Percentiles rank a stretch among this genome's conserved stretches.
Conservation (phyloP, 2,888 invertebrate genomes). For the Panzeria rudis region DNA sequence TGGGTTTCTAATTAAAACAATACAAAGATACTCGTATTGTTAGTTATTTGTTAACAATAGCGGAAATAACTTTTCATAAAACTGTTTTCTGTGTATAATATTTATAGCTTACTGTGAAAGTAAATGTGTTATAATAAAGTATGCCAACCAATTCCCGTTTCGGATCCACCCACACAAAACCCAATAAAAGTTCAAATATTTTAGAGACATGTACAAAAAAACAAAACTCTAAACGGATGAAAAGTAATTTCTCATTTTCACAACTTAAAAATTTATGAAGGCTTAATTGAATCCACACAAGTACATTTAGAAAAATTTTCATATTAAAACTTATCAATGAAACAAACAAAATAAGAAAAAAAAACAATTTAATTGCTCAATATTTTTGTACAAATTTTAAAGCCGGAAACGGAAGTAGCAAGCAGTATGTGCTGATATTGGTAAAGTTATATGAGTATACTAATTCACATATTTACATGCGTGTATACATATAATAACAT, state of each 20-base stretch:
- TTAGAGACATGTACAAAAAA: background rate
- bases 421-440: background rate
- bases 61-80: too few species aligned
- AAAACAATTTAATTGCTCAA: constrained; percentile 26
- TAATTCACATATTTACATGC: background rate
- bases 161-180: too few species aligned
- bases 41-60: too few species aligned
- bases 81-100: too few species aligned
- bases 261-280: constrained; percentile 31
- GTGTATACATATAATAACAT: too few species aligned
- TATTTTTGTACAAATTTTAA: constrained; percentile 38
- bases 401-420: constrained; percentile 70
- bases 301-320: background rate
- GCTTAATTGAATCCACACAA: constrained; percentile 23
- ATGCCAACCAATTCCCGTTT: too few species aligned
- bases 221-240: background rate
- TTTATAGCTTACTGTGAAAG: too few species aligned
- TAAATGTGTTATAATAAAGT: too few species aligned
- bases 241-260: background rate
- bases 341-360: background rate
- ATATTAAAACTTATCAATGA: background rate
- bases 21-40: too few species aligned
- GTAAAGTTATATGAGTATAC: background rate
- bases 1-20: too few species aligned
- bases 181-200: background rate